A percentile compares a stretch with the other conserved stretches of the same genome.
These are phyloP conservation scores for Danionella dracula DNA, from an alignment of 2,797 vertebrate species.

Conservation along the genomic window DNA sequence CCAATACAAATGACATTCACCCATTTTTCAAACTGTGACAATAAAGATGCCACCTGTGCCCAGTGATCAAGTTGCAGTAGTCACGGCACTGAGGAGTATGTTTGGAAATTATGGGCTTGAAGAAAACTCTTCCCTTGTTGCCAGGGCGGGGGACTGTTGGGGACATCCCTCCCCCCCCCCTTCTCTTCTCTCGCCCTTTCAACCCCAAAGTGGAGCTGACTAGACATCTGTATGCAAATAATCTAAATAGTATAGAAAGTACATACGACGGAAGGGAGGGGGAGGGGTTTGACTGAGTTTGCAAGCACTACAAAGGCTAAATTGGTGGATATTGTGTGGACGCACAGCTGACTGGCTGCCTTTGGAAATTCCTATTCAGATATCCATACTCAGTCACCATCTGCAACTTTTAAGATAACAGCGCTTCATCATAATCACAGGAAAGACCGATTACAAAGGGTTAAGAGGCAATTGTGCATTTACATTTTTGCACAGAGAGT, in stretches of 20 bases:
- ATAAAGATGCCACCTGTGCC: conserved; percentile 47
- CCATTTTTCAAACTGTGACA: conserved; percentile 22
- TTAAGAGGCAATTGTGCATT: background rate
- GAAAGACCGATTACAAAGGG: background rate
- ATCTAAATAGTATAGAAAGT: conserved; percentile 41
- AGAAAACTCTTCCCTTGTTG: conserved; percentile 31
- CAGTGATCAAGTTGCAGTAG: conserved; percentile 35
- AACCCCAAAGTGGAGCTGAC: conserved; percentile 37
- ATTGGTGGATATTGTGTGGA: conserved; percentile 38
- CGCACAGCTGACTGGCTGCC: conserved; percentile 35
- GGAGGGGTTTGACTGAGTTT: background rate
- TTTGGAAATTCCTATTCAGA: conserved; percentile 35
- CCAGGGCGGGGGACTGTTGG: conserved; percentile 2
- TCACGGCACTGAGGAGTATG: conserved; percentile 32
- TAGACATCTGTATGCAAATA: conserved; percentile 59
- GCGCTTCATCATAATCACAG: background rate
- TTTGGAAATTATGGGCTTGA: conserved; percentile 36
- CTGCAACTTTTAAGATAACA: conserved; percentile 35
- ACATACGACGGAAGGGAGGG: conserved; percentile 31
- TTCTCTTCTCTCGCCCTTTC: conserved; percentile 36
- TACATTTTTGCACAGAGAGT: no score
- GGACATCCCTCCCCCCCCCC: background rate
- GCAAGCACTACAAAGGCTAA: conserved; percentile 35
- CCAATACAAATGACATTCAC: conserved; percentile 17
- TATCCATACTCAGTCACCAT: conserved; percentile 29